phyloP scores from a whole-genome alignment of 2,113 vertebrate genomes.

The Paralichthys olivaceus region DNA sequence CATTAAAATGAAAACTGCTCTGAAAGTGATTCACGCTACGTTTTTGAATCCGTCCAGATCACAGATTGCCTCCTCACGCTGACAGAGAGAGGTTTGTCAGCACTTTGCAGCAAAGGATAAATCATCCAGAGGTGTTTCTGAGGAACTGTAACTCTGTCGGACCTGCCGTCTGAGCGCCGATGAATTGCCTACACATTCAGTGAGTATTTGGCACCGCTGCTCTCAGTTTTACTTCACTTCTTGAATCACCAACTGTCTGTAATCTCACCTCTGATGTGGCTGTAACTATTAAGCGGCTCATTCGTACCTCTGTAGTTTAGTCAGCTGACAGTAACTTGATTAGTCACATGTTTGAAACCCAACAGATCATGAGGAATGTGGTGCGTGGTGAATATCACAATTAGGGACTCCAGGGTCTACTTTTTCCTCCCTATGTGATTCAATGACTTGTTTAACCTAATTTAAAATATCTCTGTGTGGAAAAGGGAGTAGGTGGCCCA shows the following conservation, averaged over 20 bases:
- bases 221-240: conserved; percentile 26
- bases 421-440: too few relatives aligned
- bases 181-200: conserved; percentile 44
- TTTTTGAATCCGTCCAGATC: conserved; percentile 42
- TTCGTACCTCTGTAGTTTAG: background rate
- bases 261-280: conserved; percentile 18
- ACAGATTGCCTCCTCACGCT: conserved; percentile 29
- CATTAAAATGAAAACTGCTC: conserved; percentile 45
- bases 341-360: background rate
- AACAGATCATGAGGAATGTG: too few relatives aligned
- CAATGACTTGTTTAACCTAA: too few relatives aligned
- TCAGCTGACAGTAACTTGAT: background rate
- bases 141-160: conserved; percentile 58
- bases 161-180: conserved; percentile 46
- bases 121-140: conserved; percentile 62
- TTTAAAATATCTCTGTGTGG: too few relatives aligned
- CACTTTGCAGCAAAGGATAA: conserved; percentile 56
- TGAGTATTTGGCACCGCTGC: conserved; percentile 24
- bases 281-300: conserved; percentile 5
- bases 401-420: too few relatives aligned
- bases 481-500: too few relatives aligned
- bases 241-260: conserved; percentile 13
- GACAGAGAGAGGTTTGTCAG: conserved; percentile 63
- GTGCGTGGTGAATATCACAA: too few relatives aligned
- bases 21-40: conserved; percentile 39